Evolutionary conservation across 2,888 invertebrate species (phyloP).

Genomic region (Unio pictorum): DNA sequence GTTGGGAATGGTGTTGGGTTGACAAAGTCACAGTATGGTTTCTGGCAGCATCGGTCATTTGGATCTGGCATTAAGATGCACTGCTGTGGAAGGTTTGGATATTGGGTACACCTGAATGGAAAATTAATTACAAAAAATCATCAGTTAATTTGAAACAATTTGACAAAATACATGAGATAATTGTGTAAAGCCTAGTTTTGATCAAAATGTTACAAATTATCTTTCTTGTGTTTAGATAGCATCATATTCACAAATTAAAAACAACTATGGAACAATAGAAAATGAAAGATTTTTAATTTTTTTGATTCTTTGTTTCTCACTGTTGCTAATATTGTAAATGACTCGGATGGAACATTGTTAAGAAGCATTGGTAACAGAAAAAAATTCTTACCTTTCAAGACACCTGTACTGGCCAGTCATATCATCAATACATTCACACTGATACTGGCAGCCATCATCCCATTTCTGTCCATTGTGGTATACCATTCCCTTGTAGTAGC

Average conservation of each 20-base stretch:
- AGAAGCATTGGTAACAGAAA: no score
- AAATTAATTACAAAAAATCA: background rate
- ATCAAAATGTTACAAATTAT: background rate
- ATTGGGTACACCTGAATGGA: constrained; percentile 35
- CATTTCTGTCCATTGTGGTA: constrained; percentile 42
- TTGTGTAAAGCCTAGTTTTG: background rate
- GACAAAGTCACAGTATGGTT: constrained; percentile 53
- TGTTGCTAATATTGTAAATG: no score
- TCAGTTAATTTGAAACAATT: background rate
- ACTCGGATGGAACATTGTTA: no score
- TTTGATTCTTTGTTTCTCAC: no score
- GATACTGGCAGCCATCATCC: constrained; percentile 46
- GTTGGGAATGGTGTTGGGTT: constrained; percentile 53
- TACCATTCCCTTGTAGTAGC: constrained; percentile 43
- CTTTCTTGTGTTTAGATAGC: background rate
- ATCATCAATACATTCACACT: constrained; percentile 45
- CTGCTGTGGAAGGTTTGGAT: constrained; percentile 44
- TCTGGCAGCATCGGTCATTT: constrained; percentile 48
- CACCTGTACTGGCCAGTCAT: constrained; percentile 41
- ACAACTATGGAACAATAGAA: background rate
- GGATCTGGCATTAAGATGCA: constrained; percentile 53
- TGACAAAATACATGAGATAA: background rate
- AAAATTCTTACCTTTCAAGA: constrained; percentile 32
- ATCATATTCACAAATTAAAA: background rate
- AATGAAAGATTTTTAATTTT: no score